These are phyloP conservation scores for Entomobrya proxima DNA, from an alignment of 2,888 invertebrate species.

Conservation along the genomic window DNA sequence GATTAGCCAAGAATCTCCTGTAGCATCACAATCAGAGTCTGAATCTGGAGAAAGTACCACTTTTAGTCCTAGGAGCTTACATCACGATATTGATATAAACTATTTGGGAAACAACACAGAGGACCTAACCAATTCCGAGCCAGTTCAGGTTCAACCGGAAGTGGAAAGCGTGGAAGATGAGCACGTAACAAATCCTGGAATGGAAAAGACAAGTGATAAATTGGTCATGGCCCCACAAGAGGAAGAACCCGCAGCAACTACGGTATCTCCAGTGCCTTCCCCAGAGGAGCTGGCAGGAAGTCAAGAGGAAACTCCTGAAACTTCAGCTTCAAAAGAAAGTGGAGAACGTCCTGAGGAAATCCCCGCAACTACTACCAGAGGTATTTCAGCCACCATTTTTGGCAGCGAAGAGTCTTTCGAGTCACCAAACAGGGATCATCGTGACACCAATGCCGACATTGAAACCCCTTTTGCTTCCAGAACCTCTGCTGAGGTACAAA, in stretches of 20 bases:
- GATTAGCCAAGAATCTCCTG: constrained; percentile 50
- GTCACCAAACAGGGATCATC: constrained; percentile 42
- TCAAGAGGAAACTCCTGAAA: neutral
- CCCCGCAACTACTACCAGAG: constrained; percentile 12
- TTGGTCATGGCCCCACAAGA: constrained; percentile 17
- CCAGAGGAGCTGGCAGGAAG: neutral
- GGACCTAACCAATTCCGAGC: constrained; percentile 63
- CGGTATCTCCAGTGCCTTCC: neutral
- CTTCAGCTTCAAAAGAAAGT: neutral
- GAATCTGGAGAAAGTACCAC: constrained; percentile 63
- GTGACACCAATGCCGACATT: constrained; percentile 37
- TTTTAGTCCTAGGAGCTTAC: constrained; percentile 56
- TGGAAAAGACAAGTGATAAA: constrained; percentile 38
- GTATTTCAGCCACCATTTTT: neutral
- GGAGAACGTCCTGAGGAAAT: neutral
- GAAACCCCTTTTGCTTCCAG: constrained; percentile 32
- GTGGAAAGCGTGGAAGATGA: constrained; percentile 8
- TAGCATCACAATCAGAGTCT: neutral
- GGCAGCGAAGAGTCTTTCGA: neutral
- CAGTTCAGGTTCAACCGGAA: constrained; percentile 1
- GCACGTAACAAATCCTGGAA: constrained; percentile 5
- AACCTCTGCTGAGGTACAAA: neutral
- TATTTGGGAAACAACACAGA: constrained; percentile 61
- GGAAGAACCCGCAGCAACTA: constrained; percentile 8
- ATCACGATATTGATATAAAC: constrained; percentile 71